These are phyloP conservation scores for Podotricha telesiphe DNA, from an alignment of 2,888 invertebrate species.

Conservation along the genomic window DNA sequence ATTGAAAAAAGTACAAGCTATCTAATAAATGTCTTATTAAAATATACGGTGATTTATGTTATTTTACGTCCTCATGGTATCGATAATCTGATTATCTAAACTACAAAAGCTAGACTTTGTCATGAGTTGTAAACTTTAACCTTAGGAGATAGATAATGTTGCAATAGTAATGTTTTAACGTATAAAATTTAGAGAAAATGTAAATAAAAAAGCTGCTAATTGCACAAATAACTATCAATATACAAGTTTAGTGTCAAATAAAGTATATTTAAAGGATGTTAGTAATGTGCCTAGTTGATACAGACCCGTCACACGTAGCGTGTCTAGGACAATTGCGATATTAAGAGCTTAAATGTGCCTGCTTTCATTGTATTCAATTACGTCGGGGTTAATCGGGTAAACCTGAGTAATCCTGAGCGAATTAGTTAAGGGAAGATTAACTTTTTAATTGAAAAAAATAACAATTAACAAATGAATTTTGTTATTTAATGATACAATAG, in stretches of 20 bases:
- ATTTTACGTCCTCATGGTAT: too few species aligned
- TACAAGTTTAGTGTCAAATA: not conserved
- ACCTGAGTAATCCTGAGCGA: constrained; percentile 15
- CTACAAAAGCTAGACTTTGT: too few species aligned
- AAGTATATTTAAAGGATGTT: constrained; percentile 2
- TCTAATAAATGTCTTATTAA: too few species aligned
- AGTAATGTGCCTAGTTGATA: constrained; percentile 17
- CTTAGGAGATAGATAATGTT: too few species aligned
- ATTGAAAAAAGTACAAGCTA: too few species aligned
- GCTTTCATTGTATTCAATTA: constrained; percentile 34
- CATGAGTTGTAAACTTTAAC: too few species aligned
- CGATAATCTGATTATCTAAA: too few species aligned
- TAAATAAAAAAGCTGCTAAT: too few species aligned
- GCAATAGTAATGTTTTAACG: too few species aligned
- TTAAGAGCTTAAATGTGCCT: constrained; percentile 25
- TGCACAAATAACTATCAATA: too few species aligned
- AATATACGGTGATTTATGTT: too few species aligned
- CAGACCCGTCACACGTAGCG: constrained; percentile 16
- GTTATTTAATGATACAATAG: not conserved
- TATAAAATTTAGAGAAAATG: too few species aligned
- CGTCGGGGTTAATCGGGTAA: constrained; percentile 30
- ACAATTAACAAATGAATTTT: not conserved
- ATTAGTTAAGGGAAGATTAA: constrained; percentile 1
- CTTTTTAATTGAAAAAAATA: not conserved
- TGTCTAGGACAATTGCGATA: constrained; percentile 26